Evolutionary conservation across 2,888 invertebrate genomes (phyloP).

Genomic region (Ormyrus thymus): DNA sequence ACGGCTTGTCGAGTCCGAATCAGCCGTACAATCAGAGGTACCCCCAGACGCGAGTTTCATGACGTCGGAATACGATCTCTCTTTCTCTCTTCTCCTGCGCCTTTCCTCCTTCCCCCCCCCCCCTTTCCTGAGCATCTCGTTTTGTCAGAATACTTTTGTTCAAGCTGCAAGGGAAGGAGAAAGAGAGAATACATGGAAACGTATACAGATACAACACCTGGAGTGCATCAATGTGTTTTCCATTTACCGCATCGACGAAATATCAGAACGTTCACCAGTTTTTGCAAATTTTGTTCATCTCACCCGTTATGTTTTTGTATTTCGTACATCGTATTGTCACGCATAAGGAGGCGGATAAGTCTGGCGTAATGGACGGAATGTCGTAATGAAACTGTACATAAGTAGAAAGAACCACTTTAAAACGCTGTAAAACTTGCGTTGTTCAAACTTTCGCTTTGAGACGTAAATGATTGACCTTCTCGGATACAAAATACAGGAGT

Average conservation of each 20-base stretch:
- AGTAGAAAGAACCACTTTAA: no score
- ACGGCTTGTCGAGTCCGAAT: constrained; percentile 81
- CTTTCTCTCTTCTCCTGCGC: neutral
- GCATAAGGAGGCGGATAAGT: constrained; percentile 8
- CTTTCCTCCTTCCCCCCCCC: neutral
- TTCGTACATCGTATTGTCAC: constrained; percentile 31
- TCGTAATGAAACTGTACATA: neutral
- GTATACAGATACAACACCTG: constrained; percentile 1
- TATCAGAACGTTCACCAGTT: constrained; percentile 3
- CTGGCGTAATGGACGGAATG: constrained; percentile 2
- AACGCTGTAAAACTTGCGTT: no score
- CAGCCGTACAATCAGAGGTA: constrained; percentile 83
- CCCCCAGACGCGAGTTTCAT: constrained; percentile 3
- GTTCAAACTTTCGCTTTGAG: no score
- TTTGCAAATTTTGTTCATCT: neutral
- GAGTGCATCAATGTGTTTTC: constrained; percentile 23
- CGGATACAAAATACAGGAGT: no score
- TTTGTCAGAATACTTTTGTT: no score
- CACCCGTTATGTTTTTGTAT: neutral
- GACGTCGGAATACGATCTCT: constrained; percentile 11
- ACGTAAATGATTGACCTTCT: no score
- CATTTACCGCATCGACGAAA: constrained; percentile 19
- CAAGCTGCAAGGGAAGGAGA: neutral
- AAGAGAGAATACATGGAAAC: neutral
- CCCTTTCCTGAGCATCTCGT: neutral